A percentile compares a stretch with the other conserved stretches of the same genome.
These are phyloP conservation scores for Nebria salina DNA, from an alignment of 2,888 invertebrate genomes.

Conservation along the genomic window DNA sequence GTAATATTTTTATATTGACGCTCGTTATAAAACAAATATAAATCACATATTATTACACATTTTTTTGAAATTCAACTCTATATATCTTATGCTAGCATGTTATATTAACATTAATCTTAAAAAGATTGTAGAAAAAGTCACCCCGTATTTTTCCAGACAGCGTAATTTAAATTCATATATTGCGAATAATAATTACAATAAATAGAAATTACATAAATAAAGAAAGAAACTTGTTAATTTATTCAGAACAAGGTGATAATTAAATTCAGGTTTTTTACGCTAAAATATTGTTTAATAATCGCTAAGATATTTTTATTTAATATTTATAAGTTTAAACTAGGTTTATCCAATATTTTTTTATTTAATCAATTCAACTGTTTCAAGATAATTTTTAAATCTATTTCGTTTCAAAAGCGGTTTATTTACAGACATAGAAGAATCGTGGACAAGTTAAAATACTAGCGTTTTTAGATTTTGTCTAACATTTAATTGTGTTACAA, in stretches of 20 bases:
- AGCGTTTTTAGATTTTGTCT: too few species aligned
- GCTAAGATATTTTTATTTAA: too few species aligned
- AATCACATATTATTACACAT: conserved; percentile 25
- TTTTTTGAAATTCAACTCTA: conserved; percentile 10
- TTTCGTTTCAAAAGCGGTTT: too few species aligned
- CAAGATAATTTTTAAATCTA: too few species aligned
- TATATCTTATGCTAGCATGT: conserved; percentile 38
- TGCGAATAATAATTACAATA: conserved; percentile 42
- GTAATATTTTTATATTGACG: conserved; percentile 19
- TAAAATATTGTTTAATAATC: neutral
- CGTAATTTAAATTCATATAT: conserved; percentile 28
- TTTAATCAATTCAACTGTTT: too few species aligned
- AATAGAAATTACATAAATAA: conserved; percentile 23
- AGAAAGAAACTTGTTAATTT: conserved; percentile 22
- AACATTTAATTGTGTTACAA: too few species aligned
- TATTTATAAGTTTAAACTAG: too few species aligned
- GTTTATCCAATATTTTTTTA: too few species aligned
- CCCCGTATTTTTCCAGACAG: conserved; percentile 36
- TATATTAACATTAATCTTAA: conserved; percentile 28
- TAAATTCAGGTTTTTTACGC: neutral
- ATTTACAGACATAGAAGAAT: too few species aligned
- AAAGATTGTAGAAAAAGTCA: conserved; percentile 36
- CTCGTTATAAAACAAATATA: conserved; percentile 38
- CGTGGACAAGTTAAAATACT: too few species aligned
- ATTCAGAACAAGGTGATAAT: conserved; percentile 32